These are phyloP conservation scores for Physella acuta DNA, from an alignment of 1,140 invertebrate species.

Conservation along the genomic window DNA sequence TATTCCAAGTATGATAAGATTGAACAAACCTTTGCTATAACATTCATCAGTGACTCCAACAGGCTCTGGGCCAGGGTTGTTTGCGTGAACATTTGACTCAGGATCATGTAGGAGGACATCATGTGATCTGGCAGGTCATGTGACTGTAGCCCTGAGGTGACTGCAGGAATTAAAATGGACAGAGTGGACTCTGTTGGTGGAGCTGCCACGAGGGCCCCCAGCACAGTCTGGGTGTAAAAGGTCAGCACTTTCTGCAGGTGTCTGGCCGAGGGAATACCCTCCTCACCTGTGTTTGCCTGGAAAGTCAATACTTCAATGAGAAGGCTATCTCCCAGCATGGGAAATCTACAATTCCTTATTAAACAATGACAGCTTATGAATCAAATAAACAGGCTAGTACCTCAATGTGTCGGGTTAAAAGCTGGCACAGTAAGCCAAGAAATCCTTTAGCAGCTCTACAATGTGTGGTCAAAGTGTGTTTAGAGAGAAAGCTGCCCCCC, in stretches of 20 bases:
- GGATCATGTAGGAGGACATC: conserved; percentile 74
- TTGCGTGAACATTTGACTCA: conserved; percentile 70
- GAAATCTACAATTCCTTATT: no score
- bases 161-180: conserved; percentile 69
- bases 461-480: conserved; percentile 15
- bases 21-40: conserved; percentile 57
- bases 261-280: conserved; percentile 9
- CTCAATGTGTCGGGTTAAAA: conserved; percentile 22
- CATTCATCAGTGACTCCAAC: conserved; percentile 65
- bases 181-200: conserved; percentile 71
- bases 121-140: conserved; percentile 68
- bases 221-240: conserved; percentile 75
- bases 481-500: not conserved
- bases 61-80: conserved; percentile 67
- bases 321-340: not conserved
- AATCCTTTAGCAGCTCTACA: conserved; percentile 22
- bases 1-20: no score
- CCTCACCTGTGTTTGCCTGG: conserved; percentile 17
- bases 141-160: conserved; percentile 72
- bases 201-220: conserved; percentile 69
- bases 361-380: no score
- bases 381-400: no score
- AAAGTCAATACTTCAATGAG: no score
- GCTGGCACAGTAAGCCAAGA: conserved; percentile 18
- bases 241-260: conserved; percentile 71